Percentiles rank a stretch among this genome's conserved stretches.
Evolutionary conservation across 2,113 vertebrate species (phyloP).

Genomic region (Crypturellus undulatus): DNA sequence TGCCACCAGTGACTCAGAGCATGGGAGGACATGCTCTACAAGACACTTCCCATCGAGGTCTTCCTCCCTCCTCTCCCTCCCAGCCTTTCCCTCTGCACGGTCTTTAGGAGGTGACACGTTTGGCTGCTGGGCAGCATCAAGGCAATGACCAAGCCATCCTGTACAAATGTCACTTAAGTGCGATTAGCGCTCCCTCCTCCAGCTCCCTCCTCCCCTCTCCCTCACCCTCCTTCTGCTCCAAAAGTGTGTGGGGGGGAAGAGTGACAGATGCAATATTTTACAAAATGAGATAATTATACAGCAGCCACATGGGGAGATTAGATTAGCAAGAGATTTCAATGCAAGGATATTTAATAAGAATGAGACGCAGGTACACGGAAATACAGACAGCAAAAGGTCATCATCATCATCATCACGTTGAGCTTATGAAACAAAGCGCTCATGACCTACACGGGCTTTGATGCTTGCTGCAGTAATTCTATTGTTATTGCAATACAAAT

Average conservation of each 20-base stretch:
- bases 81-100: neutral
- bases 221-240: constrained; percentile 31
- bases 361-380: constrained; percentile 44
- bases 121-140: neutral
- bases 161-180: constrained; percentile 41
- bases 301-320: constrained; percentile 76
- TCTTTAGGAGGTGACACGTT: neutral
- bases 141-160: neutral
- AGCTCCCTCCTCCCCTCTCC: neutral
- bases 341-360: constrained; percentile 75
- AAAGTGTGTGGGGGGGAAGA: neutral
- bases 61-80: neutral
- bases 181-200: constrained; percentile 46
- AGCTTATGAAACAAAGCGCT: constrained; percentile 53
- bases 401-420: constrained; percentile 43
- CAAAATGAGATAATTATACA: constrained; percentile 79
- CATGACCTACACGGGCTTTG: constrained; percentile 61
- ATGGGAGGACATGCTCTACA: neutral
- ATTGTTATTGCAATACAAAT: constrained; percentile 72
- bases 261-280: constrained; percentile 78
- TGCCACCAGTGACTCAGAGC: neutral
- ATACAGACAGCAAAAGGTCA: constrained; percentile 62
- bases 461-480: constrained; percentile 59
- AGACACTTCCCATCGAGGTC: neutral
- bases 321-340: constrained; percentile 76